Percentiles rank a stretch among this genome's conserved stretches.
Conservation (phyloP, 2,113 vertebrate species). For the Leucoraja erinaceus region DNA sequence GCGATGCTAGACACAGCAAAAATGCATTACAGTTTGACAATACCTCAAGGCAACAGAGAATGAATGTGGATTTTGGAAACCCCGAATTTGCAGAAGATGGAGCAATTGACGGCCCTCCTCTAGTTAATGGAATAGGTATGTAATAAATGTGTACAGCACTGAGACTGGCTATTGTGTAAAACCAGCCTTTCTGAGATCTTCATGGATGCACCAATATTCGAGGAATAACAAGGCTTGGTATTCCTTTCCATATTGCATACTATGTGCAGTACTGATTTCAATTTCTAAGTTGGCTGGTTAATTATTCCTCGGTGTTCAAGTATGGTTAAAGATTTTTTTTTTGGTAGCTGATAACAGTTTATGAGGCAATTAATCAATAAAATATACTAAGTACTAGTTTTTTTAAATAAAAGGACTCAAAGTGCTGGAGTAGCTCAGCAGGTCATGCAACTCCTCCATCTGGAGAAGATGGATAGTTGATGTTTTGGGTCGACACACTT, state of each 20-base stretch:
- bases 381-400: not conserved
- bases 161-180: not conserved
- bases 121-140: constrained; percentile 76
- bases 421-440: too few relatives aligned
- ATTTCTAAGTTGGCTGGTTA: not conserved
- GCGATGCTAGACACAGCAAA: constrained; percentile 61
- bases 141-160: constrained; percentile 42
- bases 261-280: not conserved
- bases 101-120: constrained; percentile 59
- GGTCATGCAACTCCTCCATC: too few relatives aligned
- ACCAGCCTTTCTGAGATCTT: not conserved
- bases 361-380: not conserved
- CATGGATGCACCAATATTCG: not conserved
- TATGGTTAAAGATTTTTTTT: not conserved
- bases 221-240: not conserved
- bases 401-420: too few relatives aligned
- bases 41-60: constrained; percentile 62
- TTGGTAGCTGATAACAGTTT: not conserved
- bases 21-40: constrained; percentile 70
- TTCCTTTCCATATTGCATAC: not conserved
- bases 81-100: constrained; percentile 59
- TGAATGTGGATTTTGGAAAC: constrained; percentile 58
- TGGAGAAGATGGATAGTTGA: too few relatives aligned
- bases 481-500: too few relatives aligned
- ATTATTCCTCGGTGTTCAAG: not conserved